phyloP scores from a whole-genome alignment of 2,888 invertebrate genomes.

The Leptothorax acervorum region DNA sequence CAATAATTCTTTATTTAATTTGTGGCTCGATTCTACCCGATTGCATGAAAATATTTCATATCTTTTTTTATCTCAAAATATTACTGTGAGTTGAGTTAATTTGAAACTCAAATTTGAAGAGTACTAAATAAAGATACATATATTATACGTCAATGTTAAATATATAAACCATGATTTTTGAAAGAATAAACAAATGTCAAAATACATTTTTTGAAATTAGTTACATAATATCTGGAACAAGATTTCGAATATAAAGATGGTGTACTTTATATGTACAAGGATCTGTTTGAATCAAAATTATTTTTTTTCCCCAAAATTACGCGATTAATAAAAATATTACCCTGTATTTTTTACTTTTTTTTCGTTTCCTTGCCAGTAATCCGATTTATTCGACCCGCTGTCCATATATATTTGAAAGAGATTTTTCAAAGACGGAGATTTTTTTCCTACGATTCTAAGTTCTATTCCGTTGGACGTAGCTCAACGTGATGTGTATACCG shows the following conservation, averaged over 20 bases:
- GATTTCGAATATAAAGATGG: not conserved
- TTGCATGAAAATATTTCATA: not conserved
- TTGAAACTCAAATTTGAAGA: not conserved
- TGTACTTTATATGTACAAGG: not conserved
- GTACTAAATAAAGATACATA: not conserved
- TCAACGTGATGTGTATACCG: conserved; percentile 66
- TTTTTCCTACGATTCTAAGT: conserved; percentile 4
- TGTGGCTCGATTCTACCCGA: not conserved
- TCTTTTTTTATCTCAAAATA: not conserved
- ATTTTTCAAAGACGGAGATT: not conserved
- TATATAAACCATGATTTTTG: not conserved
- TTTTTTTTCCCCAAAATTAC: not conserved
- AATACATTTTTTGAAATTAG: not conserved
- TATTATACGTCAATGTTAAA: not conserved
- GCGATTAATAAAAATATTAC: not conserved
- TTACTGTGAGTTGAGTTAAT: not conserved
- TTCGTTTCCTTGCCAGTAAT: not conserved
- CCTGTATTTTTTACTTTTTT: not conserved
- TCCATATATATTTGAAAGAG: not conserved
- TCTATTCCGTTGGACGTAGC: conserved; percentile 13
- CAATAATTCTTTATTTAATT: conserved; percentile 6
- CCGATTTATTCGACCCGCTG: not conserved
- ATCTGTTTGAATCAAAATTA: not conserved
- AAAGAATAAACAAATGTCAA: not conserved
- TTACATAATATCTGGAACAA: not conserved